Base-by-base conservation (phyloP, 2,888 invertebrate species). In the Phengaris alcon region DNA sequence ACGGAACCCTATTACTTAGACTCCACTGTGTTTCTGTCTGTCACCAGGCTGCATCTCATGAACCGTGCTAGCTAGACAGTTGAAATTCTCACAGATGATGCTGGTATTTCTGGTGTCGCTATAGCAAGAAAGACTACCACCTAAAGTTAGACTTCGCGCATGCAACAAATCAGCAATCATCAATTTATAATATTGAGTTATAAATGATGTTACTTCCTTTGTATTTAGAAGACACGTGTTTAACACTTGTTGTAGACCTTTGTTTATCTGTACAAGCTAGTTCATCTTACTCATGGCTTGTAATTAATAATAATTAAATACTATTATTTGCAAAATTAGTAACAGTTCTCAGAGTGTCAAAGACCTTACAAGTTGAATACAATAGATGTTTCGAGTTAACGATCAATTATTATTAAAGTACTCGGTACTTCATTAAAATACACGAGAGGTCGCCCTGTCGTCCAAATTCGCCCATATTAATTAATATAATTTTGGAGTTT, bases 291-390 rank as follows among this genome's bases (percentile, higher is more conserved):
- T 59, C 59, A 59, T 10, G 9, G 22, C 59, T 8, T 59, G 10
- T 22, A 59, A 59, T 59, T 22, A 59, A 9, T 22, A 59, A 9
- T 59, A 10, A 59, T 59, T 59, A 59, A 59, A 59, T 22, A 59
- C 22, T 59, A 59, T 59, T 59, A 59, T 59, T 59, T 59, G 59
- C 59, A 59, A 59, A 59, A 59, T 59, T 10, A 59, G 59, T 22
- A 10, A 15, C 22, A 15, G 22, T 59, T 59, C 59, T 59, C 59
- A 59, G 59, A 22, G 59, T 9, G 59, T 15, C 59, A 22, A 59
- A 59, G 59, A 59, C 22, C 22, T 7, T 59, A 59, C 59, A 59
- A 9, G 10, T 22, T 22, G 59, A 59, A 59, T 59, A 59, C 59
- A 59, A 59, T 22, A 59, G 59, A 59, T 22, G 59, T 22, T 59